Conservation (phyloP, 2,797 vertebrate genomes). For the Helarctos malayanus region DNA sequence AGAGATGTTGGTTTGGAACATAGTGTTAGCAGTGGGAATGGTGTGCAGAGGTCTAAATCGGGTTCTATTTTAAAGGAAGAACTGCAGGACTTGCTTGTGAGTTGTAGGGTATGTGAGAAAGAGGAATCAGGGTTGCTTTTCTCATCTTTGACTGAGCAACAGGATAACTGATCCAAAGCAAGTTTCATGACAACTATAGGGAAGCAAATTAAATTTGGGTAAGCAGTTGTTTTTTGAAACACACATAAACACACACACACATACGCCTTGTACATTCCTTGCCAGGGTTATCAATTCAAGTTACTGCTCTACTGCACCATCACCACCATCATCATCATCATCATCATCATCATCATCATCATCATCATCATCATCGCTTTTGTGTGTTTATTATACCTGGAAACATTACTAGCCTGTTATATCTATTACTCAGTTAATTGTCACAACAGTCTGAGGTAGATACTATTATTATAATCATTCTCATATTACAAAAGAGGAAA, state of each 20-base stretch:
- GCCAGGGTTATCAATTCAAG: slow-evolving; percentile 36
- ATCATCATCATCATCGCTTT: background rate
- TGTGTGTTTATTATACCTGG: background rate
- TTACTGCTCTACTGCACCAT: background rate
- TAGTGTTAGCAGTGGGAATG: background rate
- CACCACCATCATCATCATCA: slow-evolving; percentile 6
- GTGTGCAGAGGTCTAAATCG: background rate
- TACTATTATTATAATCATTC: background rate
- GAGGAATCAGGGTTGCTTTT: background rate
- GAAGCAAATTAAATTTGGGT: slow-evolving; percentile 35
- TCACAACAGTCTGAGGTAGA: background rate
- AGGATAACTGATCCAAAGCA: background rate
- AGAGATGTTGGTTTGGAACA: background rate
- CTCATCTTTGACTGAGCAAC: slow-evolving; percentile 2
- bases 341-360: background rate
- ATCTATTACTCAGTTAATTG: background rate
- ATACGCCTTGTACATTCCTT: background rate
- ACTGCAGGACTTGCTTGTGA: background rate
- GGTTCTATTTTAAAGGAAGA: slow-evolving; percentile 26
- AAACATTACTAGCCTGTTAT: background rate
- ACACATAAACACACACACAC: background rate
- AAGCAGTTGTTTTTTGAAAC: slow-evolving; percentile 46
- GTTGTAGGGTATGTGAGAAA: background rate
- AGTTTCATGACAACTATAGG: slow-evolving; percentile 11
- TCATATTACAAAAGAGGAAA: background rate